Conservation (phyloP, 2,797 vertebrate genomes). For the Scyliorhinus canicula region DNA sequence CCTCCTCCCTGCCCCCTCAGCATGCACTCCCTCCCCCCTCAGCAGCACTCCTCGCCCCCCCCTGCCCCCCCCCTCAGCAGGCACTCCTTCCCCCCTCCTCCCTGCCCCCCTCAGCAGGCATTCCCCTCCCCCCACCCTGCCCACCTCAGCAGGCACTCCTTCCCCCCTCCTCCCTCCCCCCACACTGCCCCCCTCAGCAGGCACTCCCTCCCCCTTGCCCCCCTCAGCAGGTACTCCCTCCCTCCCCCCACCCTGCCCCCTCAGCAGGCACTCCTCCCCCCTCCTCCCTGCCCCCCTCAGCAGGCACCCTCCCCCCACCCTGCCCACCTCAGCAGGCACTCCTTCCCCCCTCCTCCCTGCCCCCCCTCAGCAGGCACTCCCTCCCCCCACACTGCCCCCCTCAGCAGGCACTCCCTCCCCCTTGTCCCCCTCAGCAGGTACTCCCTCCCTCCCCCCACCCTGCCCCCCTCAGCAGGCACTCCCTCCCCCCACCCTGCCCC, state of each 20-base stretch:
- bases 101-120: too few species aligned
- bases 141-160: background rate
- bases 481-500: too few species aligned
- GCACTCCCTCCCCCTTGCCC: rapidly evolving
- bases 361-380: background rate
- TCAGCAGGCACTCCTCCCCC: background rate
- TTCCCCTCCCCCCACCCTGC: background rate
- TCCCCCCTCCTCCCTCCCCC: background rate
- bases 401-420: background rate
- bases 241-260: background rate
- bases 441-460: background rate
- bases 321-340: too few species aligned
- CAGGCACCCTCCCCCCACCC: too few species aligned
- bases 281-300: too few species aligned
- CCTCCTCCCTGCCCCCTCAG: too few species aligned
- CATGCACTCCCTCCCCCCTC: background rate
- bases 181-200: background rate
- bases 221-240: background rate
- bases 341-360: background rate
- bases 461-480: too few species aligned
- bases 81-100: background rate
- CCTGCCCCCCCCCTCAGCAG: background rate
- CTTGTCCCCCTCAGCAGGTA: too few species aligned
- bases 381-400: background rate
- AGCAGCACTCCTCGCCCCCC: background rate